Conservation (phyloP, 2,797 vertebrate species). For the Smutsia temminckii region DNA sequence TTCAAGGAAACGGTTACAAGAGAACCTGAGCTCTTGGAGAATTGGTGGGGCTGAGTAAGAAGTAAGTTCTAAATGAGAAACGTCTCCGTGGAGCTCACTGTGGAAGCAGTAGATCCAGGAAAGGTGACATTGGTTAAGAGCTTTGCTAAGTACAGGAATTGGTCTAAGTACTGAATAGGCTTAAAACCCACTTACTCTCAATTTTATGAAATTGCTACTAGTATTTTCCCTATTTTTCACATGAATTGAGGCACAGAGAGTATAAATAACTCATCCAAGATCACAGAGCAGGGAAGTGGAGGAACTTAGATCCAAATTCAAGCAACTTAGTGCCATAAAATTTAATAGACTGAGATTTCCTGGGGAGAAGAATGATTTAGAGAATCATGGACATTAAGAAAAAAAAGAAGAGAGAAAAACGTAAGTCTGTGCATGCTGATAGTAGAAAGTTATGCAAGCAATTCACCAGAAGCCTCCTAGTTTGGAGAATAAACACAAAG, state of each 20-base stretch:
- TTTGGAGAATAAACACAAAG: neutral
- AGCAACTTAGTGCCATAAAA: neutral
- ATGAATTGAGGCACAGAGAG: neutral
- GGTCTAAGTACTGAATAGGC: neutral
- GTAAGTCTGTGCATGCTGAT: neutral
- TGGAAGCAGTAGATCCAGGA: neutral
- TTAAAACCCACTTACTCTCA: neutral
- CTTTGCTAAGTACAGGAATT: neutral
- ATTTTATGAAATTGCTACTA: neutral
- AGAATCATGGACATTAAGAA: neutral
- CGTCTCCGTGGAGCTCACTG: neutral
- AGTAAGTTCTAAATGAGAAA: neutral
- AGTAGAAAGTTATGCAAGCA: neutral
- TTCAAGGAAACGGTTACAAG: neutral
- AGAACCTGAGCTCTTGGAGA: neutral
- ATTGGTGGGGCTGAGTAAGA: neutral
- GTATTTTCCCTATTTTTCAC: neutral
- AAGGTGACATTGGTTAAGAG: neutral
- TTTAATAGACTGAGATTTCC: neutral
- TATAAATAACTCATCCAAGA: neutral
- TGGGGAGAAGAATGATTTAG: neutral
- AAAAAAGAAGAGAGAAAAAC: neutral
- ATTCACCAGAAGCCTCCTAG: neutral
- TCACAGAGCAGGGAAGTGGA: neutral
- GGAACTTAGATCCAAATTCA: neutral